Evolutionary conservation across 2,888 invertebrate species (phyloP).

Genomic region (Orchesella flavescens): DNA sequence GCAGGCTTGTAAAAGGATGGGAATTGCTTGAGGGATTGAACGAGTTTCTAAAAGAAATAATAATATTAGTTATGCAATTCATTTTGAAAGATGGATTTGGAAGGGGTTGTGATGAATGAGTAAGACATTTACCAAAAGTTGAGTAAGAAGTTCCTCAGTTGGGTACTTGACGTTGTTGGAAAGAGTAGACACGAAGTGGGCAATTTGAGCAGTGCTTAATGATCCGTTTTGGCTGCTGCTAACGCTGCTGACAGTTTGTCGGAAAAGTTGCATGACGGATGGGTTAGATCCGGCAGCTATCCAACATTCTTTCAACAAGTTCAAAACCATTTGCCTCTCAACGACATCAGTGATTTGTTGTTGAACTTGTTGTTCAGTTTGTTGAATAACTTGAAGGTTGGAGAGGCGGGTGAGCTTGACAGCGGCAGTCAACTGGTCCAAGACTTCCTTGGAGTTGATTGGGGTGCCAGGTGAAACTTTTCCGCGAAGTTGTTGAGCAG

Average conservation of each 20-base stretch:
- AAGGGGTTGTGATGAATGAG: too few species aligned
- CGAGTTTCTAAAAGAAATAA: too few species aligned
- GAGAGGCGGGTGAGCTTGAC: slow-evolving; percentile 31
- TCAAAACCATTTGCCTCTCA: slow-evolving; percentile 28
- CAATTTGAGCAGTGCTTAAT: slow-evolving; percentile 69
- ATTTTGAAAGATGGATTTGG: too few species aligned
- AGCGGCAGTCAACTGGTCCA: slow-evolving; percentile 25
- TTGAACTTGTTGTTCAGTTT: slow-evolving; percentile 18
- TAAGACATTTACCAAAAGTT: slow-evolving; percentile 48
- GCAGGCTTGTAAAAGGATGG: not conserved
- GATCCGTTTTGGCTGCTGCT: slow-evolving; percentile 45
- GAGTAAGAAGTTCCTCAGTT: slow-evolving; percentile 73
- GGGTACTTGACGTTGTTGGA: slow-evolving; percentile 73
- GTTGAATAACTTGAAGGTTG: slow-evolving; percentile 3
- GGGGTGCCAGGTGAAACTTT: slow-evolving; percentile 4
- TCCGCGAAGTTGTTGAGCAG: slow-evolving; percentile 44
- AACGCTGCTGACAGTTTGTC: not conserved
- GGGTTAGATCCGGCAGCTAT: slow-evolving; percentile 30
- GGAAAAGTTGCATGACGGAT: not conserved
- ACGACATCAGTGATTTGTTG: too few species aligned
- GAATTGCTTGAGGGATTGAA: too few species aligned
- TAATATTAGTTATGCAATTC: too few species aligned
- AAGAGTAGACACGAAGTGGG: slow-evolving; percentile 72
- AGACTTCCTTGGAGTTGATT: not conserved
- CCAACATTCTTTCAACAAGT: slow-evolving; percentile 27